Conservation (phyloP, 2,113 vertebrate genomes). For the Solenodon paradoxus region DNA sequence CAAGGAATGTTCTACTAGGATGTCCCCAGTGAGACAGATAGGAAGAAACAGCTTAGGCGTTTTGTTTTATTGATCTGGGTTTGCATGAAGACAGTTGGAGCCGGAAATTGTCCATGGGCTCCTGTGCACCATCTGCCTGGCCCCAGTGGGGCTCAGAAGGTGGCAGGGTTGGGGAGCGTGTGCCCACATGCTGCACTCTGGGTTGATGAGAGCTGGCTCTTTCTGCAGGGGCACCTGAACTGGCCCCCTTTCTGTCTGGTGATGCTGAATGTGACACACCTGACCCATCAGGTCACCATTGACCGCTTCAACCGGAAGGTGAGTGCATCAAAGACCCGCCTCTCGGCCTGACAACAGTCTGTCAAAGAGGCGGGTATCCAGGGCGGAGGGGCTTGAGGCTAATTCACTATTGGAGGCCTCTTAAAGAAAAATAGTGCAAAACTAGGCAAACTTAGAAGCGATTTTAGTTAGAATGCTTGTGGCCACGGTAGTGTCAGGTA, state of each 20-base stretch:
- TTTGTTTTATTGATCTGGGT: not conserved
- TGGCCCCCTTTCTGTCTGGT: slow-evolving; percentile 91
- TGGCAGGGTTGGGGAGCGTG: not conserved
- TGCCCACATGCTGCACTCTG: not conserved
- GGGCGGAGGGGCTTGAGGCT: not conserved
- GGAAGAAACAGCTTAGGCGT: not conserved
- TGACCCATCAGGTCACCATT: slow-evolving; percentile 88
- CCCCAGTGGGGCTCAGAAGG: not conserved
- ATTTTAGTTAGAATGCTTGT: not conserved
- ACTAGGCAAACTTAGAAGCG: not conserved
- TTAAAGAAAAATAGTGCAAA: not conserved
- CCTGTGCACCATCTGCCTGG: not conserved
- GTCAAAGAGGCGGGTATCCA: rapidly evolving
- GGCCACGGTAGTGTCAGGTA: not conserved
- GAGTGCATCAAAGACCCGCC: not conserved
- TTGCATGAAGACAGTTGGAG: not conserved
- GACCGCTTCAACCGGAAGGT: slow-evolving; percentile 93
- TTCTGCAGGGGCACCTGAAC: slow-evolving; percentile 83
- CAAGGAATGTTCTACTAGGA: not conserved
- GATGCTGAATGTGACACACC: slow-evolving; percentile 90
- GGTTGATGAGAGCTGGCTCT: slow-evolving; percentile 27
- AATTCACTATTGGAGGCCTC: not conserved
- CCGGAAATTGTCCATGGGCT: not conserved
- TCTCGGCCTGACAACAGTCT: not conserved
- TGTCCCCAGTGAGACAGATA: not conserved